Evolutionary conservation across 1,140 invertebrate species (phyloP).

Genomic region (Stenopsyche tienmushanensis): DNA sequence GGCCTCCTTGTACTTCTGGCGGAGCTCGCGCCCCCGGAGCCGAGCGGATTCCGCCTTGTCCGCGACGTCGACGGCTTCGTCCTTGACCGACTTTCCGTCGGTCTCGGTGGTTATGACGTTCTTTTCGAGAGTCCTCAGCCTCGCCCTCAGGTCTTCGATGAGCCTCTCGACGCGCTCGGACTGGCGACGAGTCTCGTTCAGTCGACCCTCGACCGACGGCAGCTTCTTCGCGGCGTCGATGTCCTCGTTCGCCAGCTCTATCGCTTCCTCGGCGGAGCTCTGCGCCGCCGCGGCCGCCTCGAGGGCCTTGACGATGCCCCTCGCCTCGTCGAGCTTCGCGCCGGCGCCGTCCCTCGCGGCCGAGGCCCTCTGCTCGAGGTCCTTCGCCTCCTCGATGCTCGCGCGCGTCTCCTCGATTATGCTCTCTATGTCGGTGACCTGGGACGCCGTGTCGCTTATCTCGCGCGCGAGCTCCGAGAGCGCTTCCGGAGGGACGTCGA

Average conservation of each 20-base stretch:
- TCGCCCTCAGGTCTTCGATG: slow-evolving; percentile 65
- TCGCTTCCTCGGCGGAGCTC: slow-evolving; percentile 72
- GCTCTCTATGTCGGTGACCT: slow-evolving; percentile 84
- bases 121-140: slow-evolving; percentile 71
- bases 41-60: slow-evolving; percentile 52
- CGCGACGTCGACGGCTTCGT: slow-evolving; percentile 56
- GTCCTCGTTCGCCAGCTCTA: slow-evolving; percentile 76
- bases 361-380: slow-evolving; percentile 75
- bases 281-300: slow-evolving; percentile 76
- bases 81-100: slow-evolving; percentile 59
- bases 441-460: slow-evolving; percentile 83
- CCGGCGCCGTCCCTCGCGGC: slow-evolving; percentile 69
- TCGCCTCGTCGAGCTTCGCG: slow-evolving; percentile 59
- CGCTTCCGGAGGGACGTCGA: slow-evolving; percentile 74
- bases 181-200: slow-evolving; percentile 69
- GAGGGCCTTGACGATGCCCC: slow-evolving; percentile 59
- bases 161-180: slow-evolving; percentile 70
- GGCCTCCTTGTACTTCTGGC: slow-evolving; percentile 51
- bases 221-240: slow-evolving; percentile 75
- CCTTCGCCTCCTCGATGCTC: slow-evolving; percentile 72
- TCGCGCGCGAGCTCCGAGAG: slow-evolving; percentile 79
- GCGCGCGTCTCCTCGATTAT: slow-evolving; percentile 84
- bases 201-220: slow-evolving; percentile 64
- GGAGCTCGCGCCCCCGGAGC: slow-evolving; percentile 50
- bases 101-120: slow-evolving; percentile 79